Conservation (phyloP, 2,797 vertebrate genomes). For the Arctocebus calabarensis region DNA sequence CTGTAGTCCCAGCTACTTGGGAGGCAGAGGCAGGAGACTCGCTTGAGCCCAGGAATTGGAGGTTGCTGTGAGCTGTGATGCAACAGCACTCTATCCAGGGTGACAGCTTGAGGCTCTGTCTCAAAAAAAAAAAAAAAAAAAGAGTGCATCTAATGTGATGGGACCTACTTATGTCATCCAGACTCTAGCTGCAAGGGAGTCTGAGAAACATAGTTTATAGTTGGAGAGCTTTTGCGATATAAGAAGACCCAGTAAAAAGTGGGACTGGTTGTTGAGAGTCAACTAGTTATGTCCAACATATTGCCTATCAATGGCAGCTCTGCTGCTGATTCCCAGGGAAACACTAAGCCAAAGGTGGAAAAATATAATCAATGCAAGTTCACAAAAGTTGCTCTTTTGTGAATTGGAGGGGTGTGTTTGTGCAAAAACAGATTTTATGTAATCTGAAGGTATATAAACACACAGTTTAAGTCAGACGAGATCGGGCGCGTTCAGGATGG, state of each 20-base stretch:
- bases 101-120: too few relatives aligned
- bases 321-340: constrained; percentile 1
- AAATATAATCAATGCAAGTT: background rate
- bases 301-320: background rate
- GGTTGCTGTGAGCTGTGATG: too few relatives aligned
- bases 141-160: background rate
- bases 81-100: too few relatives aligned
- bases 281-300: background rate
- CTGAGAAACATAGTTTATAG: constrained; percentile 1
- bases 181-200: background rate
- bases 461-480: background rate
- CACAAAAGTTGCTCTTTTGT: background rate
- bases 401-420: background rate
- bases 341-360: background rate
- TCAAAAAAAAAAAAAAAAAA: too few relatives aligned
- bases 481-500: too few relatives aligned
- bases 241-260: background rate
- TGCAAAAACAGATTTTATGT: background rate
- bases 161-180: background rate
- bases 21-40: too few relatives aligned
- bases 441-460: constrained; percentile 14
- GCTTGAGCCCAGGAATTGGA: too few relatives aligned
- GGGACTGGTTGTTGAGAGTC: background rate
- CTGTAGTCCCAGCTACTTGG: too few relatives aligned
- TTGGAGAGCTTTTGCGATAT: background rate